Percentiles rank a stretch among this genome's conserved stretches.
phyloP scores from a whole-genome alignment of 2,888 invertebrate species.

The Halocaridina rubra region DNA sequence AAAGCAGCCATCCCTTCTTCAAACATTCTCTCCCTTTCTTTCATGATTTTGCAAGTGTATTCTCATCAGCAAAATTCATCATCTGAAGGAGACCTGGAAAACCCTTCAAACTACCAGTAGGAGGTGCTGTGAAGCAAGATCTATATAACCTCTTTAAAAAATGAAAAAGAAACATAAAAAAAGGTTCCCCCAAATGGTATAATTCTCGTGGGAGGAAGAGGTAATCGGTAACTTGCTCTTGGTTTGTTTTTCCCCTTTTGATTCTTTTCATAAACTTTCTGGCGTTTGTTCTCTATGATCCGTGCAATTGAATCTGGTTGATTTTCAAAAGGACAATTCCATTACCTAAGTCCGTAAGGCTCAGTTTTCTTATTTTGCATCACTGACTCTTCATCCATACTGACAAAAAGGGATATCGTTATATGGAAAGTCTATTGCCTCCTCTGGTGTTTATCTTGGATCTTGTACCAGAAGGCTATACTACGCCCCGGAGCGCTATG shows the following conservation, averaged over 20 bases:
- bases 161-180: too few relatives aligned
- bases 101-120: slow-evolving; percentile 18
- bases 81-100: not conserved
- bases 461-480: not conserved
- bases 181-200: slow-evolving; percentile 4
- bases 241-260: not conserved
- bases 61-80: slow-evolving; percentile 19
- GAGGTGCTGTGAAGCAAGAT: too few relatives aligned
- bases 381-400: too few relatives aligned
- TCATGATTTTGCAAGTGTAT: slow-evolving; percentile 19
- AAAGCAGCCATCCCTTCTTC: slow-evolving; percentile 3
- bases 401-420: too few relatives aligned
- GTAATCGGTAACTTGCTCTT: slow-evolving; percentile 2
- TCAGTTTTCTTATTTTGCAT: too few relatives aligned
- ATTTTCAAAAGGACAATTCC: too few relatives aligned
- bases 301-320: slow-evolving; percentile 10
- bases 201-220: not conserved
- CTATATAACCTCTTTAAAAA: slow-evolving; percentile 14
- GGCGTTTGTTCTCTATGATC: slow-evolving; percentile 14
- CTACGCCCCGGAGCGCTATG: too few relatives aligned
- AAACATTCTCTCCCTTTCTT: not conserved
- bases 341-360: too few relatives aligned
- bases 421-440: not conserved
- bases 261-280: slow-evolving; percentile 7
- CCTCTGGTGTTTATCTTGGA: not conserved